Evolutionary conservation across 2,888 invertebrate species (phyloP), one percentile per base, ranked within the genome.

Genomic region (Synanthedon formicaeformis): DNA sequence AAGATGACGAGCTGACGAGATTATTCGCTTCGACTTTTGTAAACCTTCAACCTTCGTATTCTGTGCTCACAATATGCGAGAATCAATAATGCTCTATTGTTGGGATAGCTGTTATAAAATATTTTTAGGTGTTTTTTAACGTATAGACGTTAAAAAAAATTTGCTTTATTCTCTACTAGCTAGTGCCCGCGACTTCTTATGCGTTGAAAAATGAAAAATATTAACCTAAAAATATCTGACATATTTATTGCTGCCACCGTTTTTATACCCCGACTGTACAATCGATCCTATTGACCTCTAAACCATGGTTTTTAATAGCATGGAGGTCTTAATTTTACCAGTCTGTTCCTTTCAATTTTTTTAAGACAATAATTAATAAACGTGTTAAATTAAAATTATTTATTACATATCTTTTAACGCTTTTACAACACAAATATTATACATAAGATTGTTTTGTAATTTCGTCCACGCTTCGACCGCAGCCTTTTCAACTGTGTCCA

Each of bases 371-470:
- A 34, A 34, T 34, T 10, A 34, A 34, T 34, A 34, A 10, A 34
- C 34, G 8, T 2, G 2, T 10, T 34, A 45, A 6, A 13, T 45
- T 3, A 2, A 45, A 45, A 45, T 45, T 57, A 54, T 64, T 64
- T 65, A 62, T 75, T 74, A 84, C 88, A 88, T 88, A 81, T 90
- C 92, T 79, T 93, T 93, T 63, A 94, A 88, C 60, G 92, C 90
- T 67, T 93, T 91, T 50, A 94, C 92, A 62, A 94, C 90, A 75
- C 94, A 93, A 52, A 93, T 88, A 75, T 91, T 92, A 72, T 94
- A 94, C 71, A 93, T 83, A 55, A 95, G 78, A 69, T 91, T 90
- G 56, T 90, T 89, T 65, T 94, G 91, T 54, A 95, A 69, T 53
- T 87, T 86, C 11, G 88, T 73, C 95, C 95, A 95, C 41, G 90